Evolutionary conservation across 2,888 invertebrate species (phyloP).

Genomic region (Drosophila kuntzei): DNA sequence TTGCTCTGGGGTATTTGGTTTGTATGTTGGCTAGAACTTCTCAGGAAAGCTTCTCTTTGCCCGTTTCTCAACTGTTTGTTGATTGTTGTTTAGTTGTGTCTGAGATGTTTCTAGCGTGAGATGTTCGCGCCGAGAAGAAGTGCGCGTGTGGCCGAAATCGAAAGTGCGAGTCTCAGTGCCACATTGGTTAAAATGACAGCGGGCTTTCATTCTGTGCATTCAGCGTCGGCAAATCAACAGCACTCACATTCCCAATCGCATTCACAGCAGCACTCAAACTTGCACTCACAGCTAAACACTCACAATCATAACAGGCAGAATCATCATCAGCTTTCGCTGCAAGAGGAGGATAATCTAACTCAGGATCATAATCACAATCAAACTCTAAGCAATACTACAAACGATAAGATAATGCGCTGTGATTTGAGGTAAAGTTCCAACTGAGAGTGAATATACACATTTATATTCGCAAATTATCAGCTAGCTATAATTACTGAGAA

Average conservation of each 20-base stretch:
- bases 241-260: conserved; percentile 21
- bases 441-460: neutral
- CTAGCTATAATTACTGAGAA: neutral
- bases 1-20: conserved; percentile 1
- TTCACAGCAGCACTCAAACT: conserved; percentile 16
- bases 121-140: conserved; percentile 79
- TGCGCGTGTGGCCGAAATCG: conserved; percentile 73
- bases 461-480: neutral
- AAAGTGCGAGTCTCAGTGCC: conserved; percentile 49
- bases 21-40: conserved; percentile 28
- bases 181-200: conserved; percentile 80
- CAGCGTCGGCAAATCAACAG: conserved; percentile 78
- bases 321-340: conserved; percentile 37
- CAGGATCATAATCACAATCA: conserved; percentile 67
- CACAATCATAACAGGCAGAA: conserved; percentile 17
- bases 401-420: conserved; percentile 68
- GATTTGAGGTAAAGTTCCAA: conserved; percentile 50
- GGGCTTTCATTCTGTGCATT: conserved; percentile 77
- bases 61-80: conserved; percentile 41
- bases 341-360: conserved; percentile 27
- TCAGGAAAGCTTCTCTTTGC: conserved; percentile 61
- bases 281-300: conserved; percentile 4
- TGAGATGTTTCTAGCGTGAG: conserved; percentile 84
- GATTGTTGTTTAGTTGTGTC: conserved; percentile 81
- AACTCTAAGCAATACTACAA: conserved; percentile 22